Evolutionary conservation across 2,113 vertebrate species (phyloP).

Genomic region (Willisornis vidua): DNA sequence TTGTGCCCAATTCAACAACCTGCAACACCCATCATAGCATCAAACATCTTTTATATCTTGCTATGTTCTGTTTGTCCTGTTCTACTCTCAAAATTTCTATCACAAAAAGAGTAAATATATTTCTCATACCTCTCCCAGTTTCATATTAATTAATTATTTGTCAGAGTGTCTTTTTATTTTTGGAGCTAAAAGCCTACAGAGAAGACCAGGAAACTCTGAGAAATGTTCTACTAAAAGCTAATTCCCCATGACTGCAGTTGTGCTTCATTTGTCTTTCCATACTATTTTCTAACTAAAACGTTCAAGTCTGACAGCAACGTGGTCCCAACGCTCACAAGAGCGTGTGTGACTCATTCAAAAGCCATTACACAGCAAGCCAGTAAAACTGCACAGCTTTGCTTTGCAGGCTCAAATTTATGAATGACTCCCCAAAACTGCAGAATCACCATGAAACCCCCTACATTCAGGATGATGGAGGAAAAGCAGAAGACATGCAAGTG

Average conservation of each 20-base stretch:
- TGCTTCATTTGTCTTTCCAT: conserved; percentile 17
- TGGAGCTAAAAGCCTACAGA: neutral
- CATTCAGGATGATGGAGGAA: neutral
- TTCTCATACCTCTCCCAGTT: neutral
- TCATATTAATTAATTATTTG: neutral
- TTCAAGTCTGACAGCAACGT: neutral
- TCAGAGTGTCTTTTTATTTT: neutral
- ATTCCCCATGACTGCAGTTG: conserved; percentile 12
- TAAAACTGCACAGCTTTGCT: neutral
- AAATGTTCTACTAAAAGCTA: neutral
- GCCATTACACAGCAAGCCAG: neutral
- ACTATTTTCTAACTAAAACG: neutral
- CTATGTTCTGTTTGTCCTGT: neutral
- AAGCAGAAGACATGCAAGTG: neutral
- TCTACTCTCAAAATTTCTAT: neutral
- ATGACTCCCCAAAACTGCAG: neutral
- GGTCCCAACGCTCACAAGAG: neutral
- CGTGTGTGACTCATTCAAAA: neutral
- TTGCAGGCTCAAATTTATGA: neutral
- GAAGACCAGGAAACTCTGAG: neutral
- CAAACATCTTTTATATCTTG: neutral
- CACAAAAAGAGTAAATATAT: neutral
- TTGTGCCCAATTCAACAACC: neutral
- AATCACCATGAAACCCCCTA: neutral
- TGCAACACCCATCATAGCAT: neutral